These are phyloP conservation scores for Stichodactyla mertensii DNA, from an alignment of 64 coral and sea anemone species.

Conservation along the genomic window DNA sequence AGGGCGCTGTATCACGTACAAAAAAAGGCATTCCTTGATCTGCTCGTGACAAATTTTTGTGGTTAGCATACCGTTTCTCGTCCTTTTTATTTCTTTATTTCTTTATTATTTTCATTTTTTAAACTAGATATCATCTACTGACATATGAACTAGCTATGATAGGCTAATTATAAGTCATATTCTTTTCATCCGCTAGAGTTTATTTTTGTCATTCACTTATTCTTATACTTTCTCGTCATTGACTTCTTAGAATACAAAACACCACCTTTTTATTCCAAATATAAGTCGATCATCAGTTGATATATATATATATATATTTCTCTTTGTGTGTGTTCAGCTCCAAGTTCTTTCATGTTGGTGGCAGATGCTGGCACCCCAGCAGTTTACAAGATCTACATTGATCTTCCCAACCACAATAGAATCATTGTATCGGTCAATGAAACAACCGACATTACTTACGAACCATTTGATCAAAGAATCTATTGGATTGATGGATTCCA, in stretches of 20 bases:
- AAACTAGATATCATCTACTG: background rate
- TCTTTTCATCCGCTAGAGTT: background rate
- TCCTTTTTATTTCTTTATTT: background rate
- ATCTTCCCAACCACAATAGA: constrained; percentile 22
- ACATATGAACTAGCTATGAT: background rate
- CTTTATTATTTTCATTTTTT: background rate
- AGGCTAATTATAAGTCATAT: background rate
- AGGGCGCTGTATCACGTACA: no score
- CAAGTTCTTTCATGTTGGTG: constrained; percentile 14
- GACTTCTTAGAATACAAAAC: no score
- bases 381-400: constrained; percentile 14
- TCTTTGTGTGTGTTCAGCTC: background rate
- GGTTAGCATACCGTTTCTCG: no score
- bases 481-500: constrained; percentile 29
- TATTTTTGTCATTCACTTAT: background rate
- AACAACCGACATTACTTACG: constrained; percentile 18
- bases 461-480: constrained; percentile 6
- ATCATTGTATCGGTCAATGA: constrained; percentile 11
- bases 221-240: background rate
- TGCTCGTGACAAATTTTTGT: no score
- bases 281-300: background rate
- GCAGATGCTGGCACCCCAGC: background rate
- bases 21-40: no score
- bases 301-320: background rate
- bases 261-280: no score